Evolutionary conservation across 2,797 vertebrate genomes (phyloP), one percentile per base, ranked within the genome.

Genomic region (Sus cebifrons): DNA sequence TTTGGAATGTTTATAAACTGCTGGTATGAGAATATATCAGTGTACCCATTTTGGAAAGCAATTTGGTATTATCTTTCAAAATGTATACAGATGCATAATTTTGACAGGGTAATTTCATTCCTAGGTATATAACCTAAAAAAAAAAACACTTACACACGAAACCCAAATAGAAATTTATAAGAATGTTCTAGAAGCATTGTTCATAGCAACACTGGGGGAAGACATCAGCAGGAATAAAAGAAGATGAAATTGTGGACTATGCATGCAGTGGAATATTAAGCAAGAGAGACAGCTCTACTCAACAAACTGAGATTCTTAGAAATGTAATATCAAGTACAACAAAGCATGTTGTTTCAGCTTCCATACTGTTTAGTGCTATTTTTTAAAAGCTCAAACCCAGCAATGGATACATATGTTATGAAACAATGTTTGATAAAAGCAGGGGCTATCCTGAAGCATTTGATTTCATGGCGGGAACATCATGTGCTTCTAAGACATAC

Each of bases 221-320:
- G 75, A 62, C 21, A 60, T 64, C 20, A 62, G 7, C 60, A 91
- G 25, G 27, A 60, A 29, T 89, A 86, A 49, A 60, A 82, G 49
- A 68, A 68, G 75, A 84, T 70, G 49, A 74, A 86, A 70, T 32
- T 84, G 20, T 81, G 82, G 21, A 84, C 74, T 71, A 81, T 58
- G 17, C 32, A 36, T 54, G 3, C 21, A 74, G 54, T 71, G 15
- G 21, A 87, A 93, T 83, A 84, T 85, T 68, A 79, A 74, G 56
- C 27, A 91, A 29, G 8, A 78, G 40, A 44, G 7, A 52, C 27
- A 79, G 32, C 64, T 92, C 49, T 6, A 49, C n/a, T 13, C 6
- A 74, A 58, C 60, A 79, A 70, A 32, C 29, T 13, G 17, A 1
- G 23, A 64, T 52, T 81, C 77, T 90, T 92, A 27, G 54, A 83